Evolutionary conservation across 2,797 vertebrate species (phyloP), one percentile per base, ranked within the genome.

Genomic region (Catostomus latipinnis): DNA sequence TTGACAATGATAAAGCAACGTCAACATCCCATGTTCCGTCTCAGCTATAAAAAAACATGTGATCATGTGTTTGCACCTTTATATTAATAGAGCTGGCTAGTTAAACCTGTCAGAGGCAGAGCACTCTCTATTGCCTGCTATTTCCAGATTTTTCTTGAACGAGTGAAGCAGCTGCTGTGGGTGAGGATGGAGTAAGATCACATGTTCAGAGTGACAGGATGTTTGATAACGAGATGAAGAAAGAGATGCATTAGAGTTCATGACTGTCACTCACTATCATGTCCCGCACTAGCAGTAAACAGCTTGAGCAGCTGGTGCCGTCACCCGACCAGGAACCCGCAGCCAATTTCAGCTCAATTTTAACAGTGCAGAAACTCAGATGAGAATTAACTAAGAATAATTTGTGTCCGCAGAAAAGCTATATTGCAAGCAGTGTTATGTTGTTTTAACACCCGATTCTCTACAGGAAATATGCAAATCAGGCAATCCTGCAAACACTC

Each of bases 151-250:
- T 67, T 48, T 34, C 74, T 56, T 43, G 6, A 74, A 78, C 10
- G 43, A 60, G 79, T 80, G 76, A 87, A 76, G 81, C 87, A 88
- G 88, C 86, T 83, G 86, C 57, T 57, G 66, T 56, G 50, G 80
- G 77, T 83, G 83, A 69, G 81, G 82, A 79, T 84, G 76, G 82
- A 79, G 65, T 16, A 52, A 48, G 74, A 48, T 43, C 58, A 70
- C 22, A 10, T 65, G 71, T 74, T 72, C 34, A n/a, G 11, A 70
- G 57, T 10, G 34, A 83, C 66, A 65, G 74, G 80, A 86, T 81
- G 88, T 74, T 81, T 45, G 74, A 88, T 89, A 89, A 90, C 87
- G 85, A 90, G 86, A 74, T 22, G 12, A 75, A 85, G 18, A 57
- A 76, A 78, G 34, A 57, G 54, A 74, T 65, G 34, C 58, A 68